Percentiles rank a stretch among this genome's conserved stretches.
Conservation (phyloP, 2,888 invertebrate species). For the Plagiodera versicolora region DNA sequence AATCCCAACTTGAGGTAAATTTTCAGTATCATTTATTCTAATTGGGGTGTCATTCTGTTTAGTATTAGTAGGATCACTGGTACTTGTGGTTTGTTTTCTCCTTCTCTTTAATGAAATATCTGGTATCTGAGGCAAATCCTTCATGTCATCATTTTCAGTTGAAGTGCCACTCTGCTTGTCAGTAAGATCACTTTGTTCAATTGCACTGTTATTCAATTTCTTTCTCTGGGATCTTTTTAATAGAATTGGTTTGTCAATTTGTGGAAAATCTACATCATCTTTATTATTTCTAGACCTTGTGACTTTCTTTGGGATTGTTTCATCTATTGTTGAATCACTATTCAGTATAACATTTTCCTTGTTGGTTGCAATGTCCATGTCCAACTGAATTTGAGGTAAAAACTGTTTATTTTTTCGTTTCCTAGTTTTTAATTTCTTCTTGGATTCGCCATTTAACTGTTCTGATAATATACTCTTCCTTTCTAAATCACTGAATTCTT, state of each 20-base stretch:
- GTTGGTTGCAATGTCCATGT: not conserved
- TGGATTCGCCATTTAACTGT: not conserved
- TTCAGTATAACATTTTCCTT: slow-evolving; percentile 3
- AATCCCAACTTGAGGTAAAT: too few species aligned
- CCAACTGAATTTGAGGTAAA: not conserved
- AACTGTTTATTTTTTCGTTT: not conserved
- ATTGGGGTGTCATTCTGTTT: too few species aligned
- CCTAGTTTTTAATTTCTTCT: not conserved
- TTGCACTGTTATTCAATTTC: not conserved
- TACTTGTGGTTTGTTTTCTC: too few species aligned
- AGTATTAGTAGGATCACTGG: too few species aligned
- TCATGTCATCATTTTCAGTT: not conserved
- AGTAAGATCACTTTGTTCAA: not conserved
- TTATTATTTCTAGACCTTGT: not conserved
- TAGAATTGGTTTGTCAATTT: not conserved
- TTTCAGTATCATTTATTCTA: too few species aligned
- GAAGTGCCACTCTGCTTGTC: too few species aligned
- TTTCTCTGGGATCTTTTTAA: not conserved
- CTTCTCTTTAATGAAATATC: too few species aligned
- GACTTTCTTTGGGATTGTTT: not conserved
- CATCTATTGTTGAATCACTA: not conserved
- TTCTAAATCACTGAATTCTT: slow-evolving; percentile 1
- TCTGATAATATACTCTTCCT: not conserved
- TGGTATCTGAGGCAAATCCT: too few species aligned
- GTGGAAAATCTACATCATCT: not conserved